Conservation (phyloP, 2,888 invertebrate species). For the Apocheima hispidaria region DNA sequence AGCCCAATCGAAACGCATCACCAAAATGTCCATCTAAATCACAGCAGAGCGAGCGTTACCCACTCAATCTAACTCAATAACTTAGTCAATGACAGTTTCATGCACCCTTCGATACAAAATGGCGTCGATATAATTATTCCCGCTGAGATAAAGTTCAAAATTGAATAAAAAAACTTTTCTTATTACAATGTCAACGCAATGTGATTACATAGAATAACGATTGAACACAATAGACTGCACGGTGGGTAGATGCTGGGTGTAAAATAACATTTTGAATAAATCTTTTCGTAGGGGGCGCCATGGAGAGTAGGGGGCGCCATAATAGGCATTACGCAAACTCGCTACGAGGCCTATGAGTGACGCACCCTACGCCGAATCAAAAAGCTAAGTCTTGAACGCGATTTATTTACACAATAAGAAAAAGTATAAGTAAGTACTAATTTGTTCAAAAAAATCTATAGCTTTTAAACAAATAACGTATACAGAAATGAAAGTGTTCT, state of each 20-base stretch:
- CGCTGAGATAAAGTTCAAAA: slow-evolving; percentile 57
- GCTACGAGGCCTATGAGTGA: slow-evolving; percentile 55
- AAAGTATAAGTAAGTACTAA: no score
- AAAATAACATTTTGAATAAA: slow-evolving; percentile 86
- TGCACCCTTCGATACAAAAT: slow-evolving; percentile 70
- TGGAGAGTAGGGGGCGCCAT: slow-evolving; percentile 72
- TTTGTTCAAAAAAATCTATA: no score
- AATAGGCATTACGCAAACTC: slow-evolving; percentile 72
- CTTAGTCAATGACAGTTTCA: slow-evolving; percentile 70
- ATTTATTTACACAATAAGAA: slow-evolving; percentile 53
- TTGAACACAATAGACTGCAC: slow-evolving; percentile 66
- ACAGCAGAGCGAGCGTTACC: slow-evolving; percentile 57
- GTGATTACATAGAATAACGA: slow-evolving; percentile 62
- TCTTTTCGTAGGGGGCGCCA: slow-evolving; percentile 79
- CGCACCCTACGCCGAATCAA: slow-evolving; percentile 78
- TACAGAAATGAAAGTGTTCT: no score
- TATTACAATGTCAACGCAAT: slow-evolving; percentile 70
- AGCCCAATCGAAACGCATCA: slow-evolving; percentile 29
- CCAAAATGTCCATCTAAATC: slow-evolving; percentile 41
- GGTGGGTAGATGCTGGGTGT: slow-evolving; percentile 76
- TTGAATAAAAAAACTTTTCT: slow-evolving; percentile 53
- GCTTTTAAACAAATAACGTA: no score
- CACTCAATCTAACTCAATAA: slow-evolving; percentile 78
- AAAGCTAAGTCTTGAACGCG: slow-evolving; percentile 55
- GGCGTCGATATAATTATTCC: slow-evolving; percentile 64